Evolutionary conservation across 2,888 invertebrate species (phyloP), one percentile per base, ranked within the genome.

Genomic region (Lypha dubia): DNA sequence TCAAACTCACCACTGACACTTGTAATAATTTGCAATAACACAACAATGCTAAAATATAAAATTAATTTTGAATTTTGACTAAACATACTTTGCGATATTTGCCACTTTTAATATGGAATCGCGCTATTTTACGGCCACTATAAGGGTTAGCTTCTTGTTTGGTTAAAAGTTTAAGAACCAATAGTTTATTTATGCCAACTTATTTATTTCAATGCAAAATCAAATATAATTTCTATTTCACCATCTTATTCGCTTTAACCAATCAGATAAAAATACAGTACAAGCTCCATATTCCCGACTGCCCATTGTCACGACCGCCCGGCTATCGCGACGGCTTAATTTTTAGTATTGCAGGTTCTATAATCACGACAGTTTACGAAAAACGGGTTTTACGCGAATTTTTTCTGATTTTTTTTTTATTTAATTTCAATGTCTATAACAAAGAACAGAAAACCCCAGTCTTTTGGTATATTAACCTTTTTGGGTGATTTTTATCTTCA

Each of bases 1-100:
- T 44, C 3, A 15, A n/a, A 73, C 73, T 79, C 38, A 79, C 79
- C 9, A 17, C 20, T 46, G 2, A 0, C 9, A 17, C 20, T 46
- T 2, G 0, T 9, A 46, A 15, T 58, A 11, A 58, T 38, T 65
- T 73, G 35, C 15, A 24, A 17, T n/a, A 71, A n/a, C 1, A 62
- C 38, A 46, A 63, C 20, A 15, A 63, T 4, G 32, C n/a, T 53
- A 17, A 62, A 53, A 53, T 2, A 51, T 22, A 70, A 22, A 9
- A 70, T n/a, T 0, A 51, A 13, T 44, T 8, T 3, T 22, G 53
- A 53, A 44, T 70, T 62, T 24, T n/a, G 11, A 20, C 51, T 70
- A 8, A 70, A 44, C 79, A 79, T 79, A 15, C n/a, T 56, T 4
- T n/a, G 1, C 0, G 4, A 44, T 5, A 1, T 44, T 15, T 44